Conservation (phyloP, 1,140 invertebrate genomes). For the Pseudomyrmex flavicornis region DNA sequence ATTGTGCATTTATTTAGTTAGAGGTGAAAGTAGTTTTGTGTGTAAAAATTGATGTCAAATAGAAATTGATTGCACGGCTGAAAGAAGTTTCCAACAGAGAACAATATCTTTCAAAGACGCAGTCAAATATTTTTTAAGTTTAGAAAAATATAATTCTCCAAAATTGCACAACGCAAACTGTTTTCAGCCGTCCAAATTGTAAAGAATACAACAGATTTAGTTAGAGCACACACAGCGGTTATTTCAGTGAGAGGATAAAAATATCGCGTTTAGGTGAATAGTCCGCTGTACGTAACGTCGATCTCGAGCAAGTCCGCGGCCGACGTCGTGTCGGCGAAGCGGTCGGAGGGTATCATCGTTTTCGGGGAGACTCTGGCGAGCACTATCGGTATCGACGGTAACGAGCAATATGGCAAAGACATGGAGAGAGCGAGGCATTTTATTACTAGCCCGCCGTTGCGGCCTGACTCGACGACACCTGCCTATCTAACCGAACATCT, state of each 20-base stretch:
- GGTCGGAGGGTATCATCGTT: constrained; percentile 85
- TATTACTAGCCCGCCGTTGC: constrained; percentile 92
- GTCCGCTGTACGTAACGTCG: constrained; percentile 91
- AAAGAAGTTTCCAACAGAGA: neutral
- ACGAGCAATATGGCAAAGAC: constrained; percentile 82
- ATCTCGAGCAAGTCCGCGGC: constrained; percentile 91
- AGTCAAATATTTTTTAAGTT: neutral
- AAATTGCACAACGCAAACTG: neutral
- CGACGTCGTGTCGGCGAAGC: constrained; percentile 87
- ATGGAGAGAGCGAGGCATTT: constrained; percentile 77
- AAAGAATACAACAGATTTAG: neutral
- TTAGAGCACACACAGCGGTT: neutral
- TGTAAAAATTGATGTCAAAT: neutral
- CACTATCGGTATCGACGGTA: constrained; percentile 88
- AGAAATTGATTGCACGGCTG: neutral
- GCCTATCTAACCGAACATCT: constrained; percentile 93
- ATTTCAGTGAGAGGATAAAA: constrained; percentile 59
- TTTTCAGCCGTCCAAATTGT: neutral
- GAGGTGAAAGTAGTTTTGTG: neutral
- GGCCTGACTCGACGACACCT: constrained; percentile 92
- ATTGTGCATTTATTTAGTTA: neutral
- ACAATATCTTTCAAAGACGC: neutral
- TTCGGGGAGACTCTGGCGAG: constrained; percentile 94
- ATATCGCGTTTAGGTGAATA: constrained; percentile 87
- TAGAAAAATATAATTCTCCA: neutral